Conservation (phyloP, 2,797 vertebrate genomes). For the Diplodus sargus region DNA sequence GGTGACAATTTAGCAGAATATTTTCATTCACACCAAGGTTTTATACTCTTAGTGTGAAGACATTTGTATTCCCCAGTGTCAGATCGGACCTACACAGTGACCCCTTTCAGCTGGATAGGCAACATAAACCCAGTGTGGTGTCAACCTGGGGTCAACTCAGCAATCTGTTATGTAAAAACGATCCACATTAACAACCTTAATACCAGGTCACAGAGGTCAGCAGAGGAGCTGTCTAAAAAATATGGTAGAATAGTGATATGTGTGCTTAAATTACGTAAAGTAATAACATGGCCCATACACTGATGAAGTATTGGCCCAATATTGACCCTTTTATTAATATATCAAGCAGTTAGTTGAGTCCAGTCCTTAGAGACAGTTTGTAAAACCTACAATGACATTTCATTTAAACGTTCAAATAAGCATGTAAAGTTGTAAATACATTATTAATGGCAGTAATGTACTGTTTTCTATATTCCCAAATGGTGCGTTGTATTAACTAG, state of each 20-base stretch:
- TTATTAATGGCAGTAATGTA: not conserved
- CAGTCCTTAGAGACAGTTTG: not conserved
- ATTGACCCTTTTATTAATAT: not conserved
- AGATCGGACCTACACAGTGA: slow-evolving; percentile 43
- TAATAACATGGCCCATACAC: not conserved
- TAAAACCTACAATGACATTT: not conserved
- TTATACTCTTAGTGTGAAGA: not conserved
- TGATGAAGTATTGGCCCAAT: not conserved
- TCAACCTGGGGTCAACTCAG: slow-evolving; percentile 30
- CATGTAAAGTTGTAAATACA: not conserved
- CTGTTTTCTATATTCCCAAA: not conserved
- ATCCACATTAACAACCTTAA: slow-evolving; percentile 27
- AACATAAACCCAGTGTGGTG: slow-evolving; percentile 25
- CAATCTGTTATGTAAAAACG: slow-evolving; percentile 37
- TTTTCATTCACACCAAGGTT: not conserved
- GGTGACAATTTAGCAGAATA: slow-evolving; percentile 1
- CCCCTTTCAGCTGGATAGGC: slow-evolving; percentile 42
- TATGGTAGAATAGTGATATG: not conserved
- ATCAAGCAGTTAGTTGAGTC: not conserved
- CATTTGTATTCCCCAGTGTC: slow-evolving; percentile 13
- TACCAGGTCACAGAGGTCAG: slow-evolving; percentile 39
- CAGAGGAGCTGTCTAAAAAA: not conserved
- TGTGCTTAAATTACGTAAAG: not conserved
- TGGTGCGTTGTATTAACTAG: not conserved
- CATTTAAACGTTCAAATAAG: not conserved